A percentile compares a stretch with the other conserved stretches of the same genome.
Conservation (phyloP, 2,888 invertebrate genomes). For the Chloroclystis v-ata region DNA sequence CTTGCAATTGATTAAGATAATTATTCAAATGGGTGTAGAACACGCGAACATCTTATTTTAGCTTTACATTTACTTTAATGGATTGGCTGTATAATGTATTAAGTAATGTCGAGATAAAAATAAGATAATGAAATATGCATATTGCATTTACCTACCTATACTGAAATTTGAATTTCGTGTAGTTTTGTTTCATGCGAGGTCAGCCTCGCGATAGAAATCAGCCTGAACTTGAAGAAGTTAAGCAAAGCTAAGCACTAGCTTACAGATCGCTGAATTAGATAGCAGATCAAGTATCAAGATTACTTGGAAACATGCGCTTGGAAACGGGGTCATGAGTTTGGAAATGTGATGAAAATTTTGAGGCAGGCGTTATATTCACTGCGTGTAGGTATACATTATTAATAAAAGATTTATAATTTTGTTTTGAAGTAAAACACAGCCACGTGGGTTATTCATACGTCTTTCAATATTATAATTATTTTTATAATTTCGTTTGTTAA, state of each 20-base stretch:
- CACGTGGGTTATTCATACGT: too few relatives aligned
- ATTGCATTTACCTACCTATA: too few relatives aligned
- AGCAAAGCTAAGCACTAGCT: constrained; percentile 39
- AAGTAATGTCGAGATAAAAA: too few relatives aligned
- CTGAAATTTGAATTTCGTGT: too few relatives aligned
- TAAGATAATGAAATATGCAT: too few relatives aligned
- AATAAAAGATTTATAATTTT: too few relatives aligned
- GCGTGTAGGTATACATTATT: background rate
- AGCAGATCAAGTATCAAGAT: constrained; percentile 59
- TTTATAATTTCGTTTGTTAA: too few relatives aligned
- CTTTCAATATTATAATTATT: too few relatives aligned
- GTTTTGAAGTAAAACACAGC: too few relatives aligned
- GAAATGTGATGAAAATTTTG: constrained; percentile 37
- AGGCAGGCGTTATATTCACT: background rate
- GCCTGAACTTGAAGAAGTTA: constrained; percentile 53
- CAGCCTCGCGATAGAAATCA: constrained; percentile 45
- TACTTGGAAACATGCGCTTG: constrained; percentile 51
- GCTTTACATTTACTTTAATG: constrained; percentile 9
- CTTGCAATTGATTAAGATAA: constrained; percentile 53
- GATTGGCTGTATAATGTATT: constrained; percentile 2
- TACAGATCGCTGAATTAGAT: constrained; percentile 47
- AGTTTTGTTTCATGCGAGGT: too few relatives aligned
- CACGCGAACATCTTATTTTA: constrained; percentile 37
- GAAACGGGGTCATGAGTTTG: constrained; percentile 55
- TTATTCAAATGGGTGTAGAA: constrained; percentile 51